Base-by-base conservation (phyloP, 1,140 invertebrate species). In the Chelonus insularis region DNA sequence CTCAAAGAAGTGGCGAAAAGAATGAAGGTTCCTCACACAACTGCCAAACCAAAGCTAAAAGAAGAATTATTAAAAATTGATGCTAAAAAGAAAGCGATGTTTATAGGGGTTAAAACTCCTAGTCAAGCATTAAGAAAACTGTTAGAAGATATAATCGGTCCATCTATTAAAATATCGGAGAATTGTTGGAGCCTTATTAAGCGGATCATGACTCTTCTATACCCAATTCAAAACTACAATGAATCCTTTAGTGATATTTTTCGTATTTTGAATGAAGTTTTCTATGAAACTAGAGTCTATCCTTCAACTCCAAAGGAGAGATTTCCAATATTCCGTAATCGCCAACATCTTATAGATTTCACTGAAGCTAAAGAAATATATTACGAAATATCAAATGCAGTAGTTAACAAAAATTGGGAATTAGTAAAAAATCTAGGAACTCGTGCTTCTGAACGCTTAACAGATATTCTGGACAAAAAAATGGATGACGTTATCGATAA, bases 321-420 rank as follows among this genome's bases (percentile, higher is more conserved):
- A 5, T 75, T 67, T 63, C 80, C 80, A 18, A 62, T 82, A 8
- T 82, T 82, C 61, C 36, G 67, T 20, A 67, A 67, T 48, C 64
- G 68, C 16, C 16, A 57, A 9, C 71, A 77, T 62, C 57, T 82
- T 45, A 18, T 67, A 2, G 29, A 54, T 73, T 78, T 67, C 54
- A 55, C 65, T 2, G 12, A 70, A 18, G 69, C 62, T n/a, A 70
- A 64, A 60, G 61, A 62, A 47, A 7, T 16, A 5, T 58, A 67
- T 1, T 65, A 14, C 41, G 36, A 57, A 12, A 62, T 52, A n/a
- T 9, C 62, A 21, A 23, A 21, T 2, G 63, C 55, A 8, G 68
- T 36, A 9, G 64, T 70, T 34, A 60, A 71, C 2, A 77, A 76
- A 58, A 29, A 77, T 1, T 79, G 75, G 76, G 23, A 68, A 4